Evolutionary conservation across 2,113 vertebrate genomes (phyloP).

Genomic region (Noturus placidus): DNA sequence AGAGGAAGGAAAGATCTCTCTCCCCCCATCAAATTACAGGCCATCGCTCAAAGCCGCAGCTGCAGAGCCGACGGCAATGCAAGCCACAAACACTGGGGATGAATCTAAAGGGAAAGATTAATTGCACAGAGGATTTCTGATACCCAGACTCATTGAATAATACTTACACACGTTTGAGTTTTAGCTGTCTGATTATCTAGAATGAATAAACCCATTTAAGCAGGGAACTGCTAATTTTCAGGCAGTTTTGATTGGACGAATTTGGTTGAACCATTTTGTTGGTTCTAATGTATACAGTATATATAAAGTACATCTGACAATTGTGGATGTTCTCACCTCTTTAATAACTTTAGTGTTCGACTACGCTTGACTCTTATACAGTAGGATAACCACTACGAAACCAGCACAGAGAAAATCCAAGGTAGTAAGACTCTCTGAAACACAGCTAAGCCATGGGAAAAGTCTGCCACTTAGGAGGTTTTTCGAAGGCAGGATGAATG

Average conservation of each 20-base stretch:
- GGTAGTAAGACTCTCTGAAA: background rate
- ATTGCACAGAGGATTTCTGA: background rate
- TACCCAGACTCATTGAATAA: background rate
- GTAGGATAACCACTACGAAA: background rate
- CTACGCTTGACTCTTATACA: background rate
- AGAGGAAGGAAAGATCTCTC: conserved; percentile 15
- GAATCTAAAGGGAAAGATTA: background rate
- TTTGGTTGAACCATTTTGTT: background rate
- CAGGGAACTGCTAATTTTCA: background rate
- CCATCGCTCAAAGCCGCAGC: conserved; percentile 24
- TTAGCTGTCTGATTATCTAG: background rate
- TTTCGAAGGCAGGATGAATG: background rate
- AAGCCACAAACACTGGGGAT: background rate
- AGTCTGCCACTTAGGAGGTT: background rate
- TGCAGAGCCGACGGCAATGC: background rate
- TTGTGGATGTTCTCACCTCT: background rate
- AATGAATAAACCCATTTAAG: background rate
- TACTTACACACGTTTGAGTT: background rate
- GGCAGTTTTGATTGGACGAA: background rate
- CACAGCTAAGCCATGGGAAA: background rate
- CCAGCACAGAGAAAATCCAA: background rate
- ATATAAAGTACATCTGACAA: background rate
- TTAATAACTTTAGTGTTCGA: background rate
- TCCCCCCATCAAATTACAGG: conserved; percentile 24
- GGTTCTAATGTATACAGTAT: background rate